Base-by-base conservation (phyloP, 2,113 vertebrate genomes). In the Salvelinus namaycush region DNA sequence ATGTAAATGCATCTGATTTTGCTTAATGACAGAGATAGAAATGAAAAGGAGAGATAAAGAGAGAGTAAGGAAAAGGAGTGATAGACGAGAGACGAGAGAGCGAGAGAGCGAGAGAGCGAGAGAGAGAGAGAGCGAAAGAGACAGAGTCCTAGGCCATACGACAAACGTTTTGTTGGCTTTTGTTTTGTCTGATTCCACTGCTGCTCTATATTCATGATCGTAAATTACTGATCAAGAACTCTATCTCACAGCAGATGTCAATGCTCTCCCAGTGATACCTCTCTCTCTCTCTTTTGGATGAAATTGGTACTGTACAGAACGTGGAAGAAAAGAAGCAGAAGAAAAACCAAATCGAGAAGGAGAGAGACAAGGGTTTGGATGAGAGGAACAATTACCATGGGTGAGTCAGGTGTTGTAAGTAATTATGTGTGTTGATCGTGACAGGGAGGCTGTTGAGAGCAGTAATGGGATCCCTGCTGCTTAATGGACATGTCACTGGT, bases 371-470 rank as follows among this genome's bases (percentile, higher is more conserved):
- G 72, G 81, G 79, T 68, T 60, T 20, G 39, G 16, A 29, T 7
- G 31, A 80, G 86, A 87, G 78, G 78, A 84, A 85, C 83, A 91
- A 91, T 93, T 92, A 87, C 78, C 86, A 89, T 91, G 92, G 87
- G 87, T 83, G 87, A 81, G 83, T 86, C 84, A 86, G 90, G 87
- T 44, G 8, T 44, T 44, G 39, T 87, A 85, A 89, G 87, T 91
- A 91, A 93, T 91, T 90, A 87, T 72, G 67, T 90, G 83, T 81
- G 89, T 88, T 88, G 76, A 83, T 90, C 89, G 88, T 92, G 89
- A 90, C 89, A 44, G 39, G 8, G 39, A 44, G 8, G 39, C 8
- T 44, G 39, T 44, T 9, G 39, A 44, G 39, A 11, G 39, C 9
- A 11, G 39, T 44, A 44, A 44, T 44, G 39, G 39, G 39, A 44